These are phyloP conservation scores for Dicaeum eximium DNA, from an alignment of 2,113 vertebrate genomes.

Conservation along the genomic window DNA sequence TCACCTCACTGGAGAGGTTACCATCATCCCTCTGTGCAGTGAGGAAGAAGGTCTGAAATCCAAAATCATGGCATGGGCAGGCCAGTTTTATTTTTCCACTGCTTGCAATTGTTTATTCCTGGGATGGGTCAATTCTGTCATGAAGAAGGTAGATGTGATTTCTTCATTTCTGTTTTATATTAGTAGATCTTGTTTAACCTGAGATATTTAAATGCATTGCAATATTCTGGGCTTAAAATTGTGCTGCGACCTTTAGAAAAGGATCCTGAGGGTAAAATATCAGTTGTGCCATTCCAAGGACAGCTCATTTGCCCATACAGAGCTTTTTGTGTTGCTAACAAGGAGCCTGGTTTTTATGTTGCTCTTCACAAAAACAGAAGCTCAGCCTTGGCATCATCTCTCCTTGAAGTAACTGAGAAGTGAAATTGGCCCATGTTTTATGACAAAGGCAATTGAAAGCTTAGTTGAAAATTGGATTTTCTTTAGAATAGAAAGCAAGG, in stretches of 20 bases:
- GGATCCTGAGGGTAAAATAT: slow-evolving; percentile 35
- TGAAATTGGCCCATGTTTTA: slow-evolving; percentile 9
- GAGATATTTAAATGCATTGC: neutral
- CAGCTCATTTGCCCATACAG: slow-evolving; percentile 7
- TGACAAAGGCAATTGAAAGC: neutral
- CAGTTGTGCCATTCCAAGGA: neutral
- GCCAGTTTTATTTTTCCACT: neutral
- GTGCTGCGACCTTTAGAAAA: slow-evolving; percentile 28
- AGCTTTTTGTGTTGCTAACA: slow-evolving; percentile 26
- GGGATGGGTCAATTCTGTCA: neutral
- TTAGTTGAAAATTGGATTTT: slow-evolving; percentile 21
- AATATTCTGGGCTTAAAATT: slow-evolving; percentile 10
- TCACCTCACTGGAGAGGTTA: neutral
- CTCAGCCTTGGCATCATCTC: neutral
- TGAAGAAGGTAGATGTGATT: neutral
- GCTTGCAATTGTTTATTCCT: neutral
- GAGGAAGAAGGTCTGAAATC: neutral
- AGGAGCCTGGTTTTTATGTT: slow-evolving; percentile 4
- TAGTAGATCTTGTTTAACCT: neutral
- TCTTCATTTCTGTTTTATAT: slow-evolving; percentile 15
- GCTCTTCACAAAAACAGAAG: neutral
- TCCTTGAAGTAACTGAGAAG: slow-evolving; percentile 2
- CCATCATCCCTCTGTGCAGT: neutral
- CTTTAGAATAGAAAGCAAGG: slow-evolving; percentile 4
- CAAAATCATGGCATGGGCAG: neutral